Percentiles rank a stretch among this genome's conserved stretches.
Conservation (phyloP, 2,113 vertebrate genomes). For the Pangasianodon gigas region DNA sequence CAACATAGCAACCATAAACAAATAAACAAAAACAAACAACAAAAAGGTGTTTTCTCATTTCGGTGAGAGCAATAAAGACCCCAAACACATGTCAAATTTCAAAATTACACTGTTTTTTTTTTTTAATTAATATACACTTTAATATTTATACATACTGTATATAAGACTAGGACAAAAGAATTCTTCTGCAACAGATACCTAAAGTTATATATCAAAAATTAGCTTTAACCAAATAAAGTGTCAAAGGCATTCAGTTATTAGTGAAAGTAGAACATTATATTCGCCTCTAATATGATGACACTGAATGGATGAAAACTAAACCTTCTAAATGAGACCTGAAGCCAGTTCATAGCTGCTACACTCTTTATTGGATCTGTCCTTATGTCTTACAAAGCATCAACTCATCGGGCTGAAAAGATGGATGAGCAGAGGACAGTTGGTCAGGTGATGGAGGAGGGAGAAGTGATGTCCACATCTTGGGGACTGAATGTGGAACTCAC, state of each 20-base stretch:
- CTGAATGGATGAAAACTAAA: neutral
- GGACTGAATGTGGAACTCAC: constrained; percentile 55
- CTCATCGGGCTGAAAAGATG: neutral
- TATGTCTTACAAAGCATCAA: neutral
- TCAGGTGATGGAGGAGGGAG: constrained; percentile 37
- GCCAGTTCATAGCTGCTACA: neutral
- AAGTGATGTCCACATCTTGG: constrained; percentile 51
- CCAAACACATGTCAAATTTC: constrained; percentile 29
- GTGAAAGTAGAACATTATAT: neutral
- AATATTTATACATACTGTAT: neutral
- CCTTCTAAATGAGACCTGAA: neutral
- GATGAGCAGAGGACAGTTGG: constrained; percentile 5
- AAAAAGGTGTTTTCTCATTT: constrained; percentile 38
- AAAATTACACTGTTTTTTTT: neutral
- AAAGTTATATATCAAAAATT: neutral
- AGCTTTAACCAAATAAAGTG: neutral
- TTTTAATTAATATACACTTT: neutral
- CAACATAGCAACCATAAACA: constrained; percentile 47
- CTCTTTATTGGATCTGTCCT: neutral
- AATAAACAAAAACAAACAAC: constrained; percentile 45
- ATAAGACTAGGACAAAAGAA: neutral
- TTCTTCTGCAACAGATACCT: neutral
- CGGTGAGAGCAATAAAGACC: neutral
- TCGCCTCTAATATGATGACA: neutral
- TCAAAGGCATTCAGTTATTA: neutral